Conservation (phyloP, 2,888 invertebrate species). For the Paralinhomoeus sp. region DNA sequence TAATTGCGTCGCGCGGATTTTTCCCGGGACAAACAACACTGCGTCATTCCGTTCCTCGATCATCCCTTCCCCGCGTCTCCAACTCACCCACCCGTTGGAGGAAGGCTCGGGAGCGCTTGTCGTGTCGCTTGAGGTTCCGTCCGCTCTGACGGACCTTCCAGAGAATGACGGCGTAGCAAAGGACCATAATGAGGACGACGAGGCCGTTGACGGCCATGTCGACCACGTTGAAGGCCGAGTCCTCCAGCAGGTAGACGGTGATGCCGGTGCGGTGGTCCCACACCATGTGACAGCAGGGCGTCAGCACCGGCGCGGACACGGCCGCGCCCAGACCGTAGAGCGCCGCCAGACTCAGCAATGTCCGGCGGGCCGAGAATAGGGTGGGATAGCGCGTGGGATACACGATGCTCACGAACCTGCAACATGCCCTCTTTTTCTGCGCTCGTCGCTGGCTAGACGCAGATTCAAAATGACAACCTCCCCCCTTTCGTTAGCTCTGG, state of each 20-base stretch:
- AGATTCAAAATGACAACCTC: no score
- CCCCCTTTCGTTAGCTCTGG: no score
- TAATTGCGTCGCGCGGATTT: no score
- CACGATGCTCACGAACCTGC: conserved; percentile 20
- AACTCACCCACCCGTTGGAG: no score
- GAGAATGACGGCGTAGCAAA: conserved; percentile 20
- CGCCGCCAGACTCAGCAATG: no score
- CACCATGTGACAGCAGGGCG: conserved; percentile 19
- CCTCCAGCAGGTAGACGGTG: conserved; percentile 13
- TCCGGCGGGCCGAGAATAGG: conserved; percentile 16
- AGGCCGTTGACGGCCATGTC: conserved; percentile 17
- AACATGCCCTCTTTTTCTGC: no score
- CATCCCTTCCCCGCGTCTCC: no score
- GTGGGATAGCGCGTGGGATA: conserved; percentile 20
- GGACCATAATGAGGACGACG: conserved; percentile 16
- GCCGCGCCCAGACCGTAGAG: conserved; percentile 9
- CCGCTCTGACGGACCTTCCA: conserved; percentile 7
- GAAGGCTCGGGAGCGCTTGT: no score
- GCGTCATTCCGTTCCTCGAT: no score
- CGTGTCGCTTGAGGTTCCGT: no score
- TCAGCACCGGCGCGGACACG: conserved; percentile 17
- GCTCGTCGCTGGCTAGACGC: no score
- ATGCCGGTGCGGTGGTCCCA: conserved; percentile 15
- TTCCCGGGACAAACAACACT: no score
- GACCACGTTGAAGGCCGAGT: conserved; percentile 16